Conservation (phyloP, 2,888 invertebrate genomes). For the Drosophila planitibia region DNA sequence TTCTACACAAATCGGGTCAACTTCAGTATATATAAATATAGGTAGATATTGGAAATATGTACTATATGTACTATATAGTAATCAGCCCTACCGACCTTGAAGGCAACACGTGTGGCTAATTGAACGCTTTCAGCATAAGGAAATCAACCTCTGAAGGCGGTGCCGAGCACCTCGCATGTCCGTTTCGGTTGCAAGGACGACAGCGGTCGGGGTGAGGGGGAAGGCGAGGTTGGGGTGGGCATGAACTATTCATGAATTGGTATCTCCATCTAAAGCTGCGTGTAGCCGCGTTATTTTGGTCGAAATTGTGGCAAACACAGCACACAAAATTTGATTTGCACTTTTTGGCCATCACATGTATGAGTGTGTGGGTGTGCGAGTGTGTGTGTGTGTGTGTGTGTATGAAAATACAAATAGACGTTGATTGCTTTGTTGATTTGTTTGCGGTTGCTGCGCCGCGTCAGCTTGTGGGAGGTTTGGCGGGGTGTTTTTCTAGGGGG, state of each 20-base stretch:
- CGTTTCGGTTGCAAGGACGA: not conserved
- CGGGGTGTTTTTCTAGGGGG: not conserved
- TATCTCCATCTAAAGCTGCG: constrained; percentile 46
- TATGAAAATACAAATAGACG: constrained; percentile 79
- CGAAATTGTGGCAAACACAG: constrained; percentile 64
- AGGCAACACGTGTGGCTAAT: constrained; percentile 29
- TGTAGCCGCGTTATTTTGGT: constrained; percentile 66
- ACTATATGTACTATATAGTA: not conserved
- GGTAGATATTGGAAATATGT: not conserved
- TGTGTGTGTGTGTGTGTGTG: constrained; percentile 34
- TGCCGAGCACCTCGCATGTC: constrained; percentile 23
- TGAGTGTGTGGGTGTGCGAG: constrained; percentile 12
- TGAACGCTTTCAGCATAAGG: constrained; percentile 21
- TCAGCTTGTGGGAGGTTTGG: constrained; percentile 8
- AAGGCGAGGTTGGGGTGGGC: not conserved
- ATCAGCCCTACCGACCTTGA: not conserved
- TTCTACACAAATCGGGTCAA: not conserved
- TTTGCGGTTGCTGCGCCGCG: constrained; percentile 74
- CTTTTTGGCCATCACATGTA: constrained; percentile 58
- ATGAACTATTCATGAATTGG: constrained; percentile 2
- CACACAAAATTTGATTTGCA: constrained; percentile 76
- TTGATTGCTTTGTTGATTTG: constrained; percentile 82
- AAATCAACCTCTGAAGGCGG: constrained; percentile 16
- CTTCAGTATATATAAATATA: not conserved
- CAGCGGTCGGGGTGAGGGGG: not conserved